Percentiles rank a stretch among this genome's conserved stretches.
Conservation (phyloP, 2,888 invertebrate genomes). For the Lumbricus terrestris region DNA sequence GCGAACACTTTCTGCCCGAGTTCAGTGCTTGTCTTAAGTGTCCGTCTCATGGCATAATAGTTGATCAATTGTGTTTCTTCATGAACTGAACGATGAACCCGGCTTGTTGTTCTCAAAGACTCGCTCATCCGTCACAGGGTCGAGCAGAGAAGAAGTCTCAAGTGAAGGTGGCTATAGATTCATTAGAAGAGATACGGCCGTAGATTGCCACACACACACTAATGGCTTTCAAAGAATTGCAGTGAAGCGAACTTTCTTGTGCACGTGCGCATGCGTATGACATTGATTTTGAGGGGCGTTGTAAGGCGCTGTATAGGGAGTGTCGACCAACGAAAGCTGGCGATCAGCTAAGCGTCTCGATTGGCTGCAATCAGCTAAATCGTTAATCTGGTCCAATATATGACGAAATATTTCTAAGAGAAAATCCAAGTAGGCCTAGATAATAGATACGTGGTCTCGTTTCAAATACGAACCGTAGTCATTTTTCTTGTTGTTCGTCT, state of each 20-base stretch:
- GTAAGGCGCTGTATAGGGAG: background rate
- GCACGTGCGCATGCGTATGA: background rate
- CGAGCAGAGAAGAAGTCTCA: background rate
- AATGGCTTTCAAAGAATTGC: background rate
- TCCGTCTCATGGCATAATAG: too few species aligned
- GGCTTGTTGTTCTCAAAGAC: background rate
- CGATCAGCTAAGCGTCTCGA: background rate
- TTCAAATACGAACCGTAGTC: background rate
- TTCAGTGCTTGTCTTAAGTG: too few species aligned
- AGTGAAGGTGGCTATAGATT: background rate
- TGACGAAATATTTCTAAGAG: background rate
- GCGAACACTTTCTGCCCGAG: too few species aligned
- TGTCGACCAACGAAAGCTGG: background rate
- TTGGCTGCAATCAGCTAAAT: background rate
- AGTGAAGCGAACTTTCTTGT: background rate
- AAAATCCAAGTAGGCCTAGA: background rate
- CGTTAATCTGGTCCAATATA: background rate
- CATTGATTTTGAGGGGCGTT: background rate
- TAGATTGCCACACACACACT: background rate
- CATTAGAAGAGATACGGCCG: background rate
- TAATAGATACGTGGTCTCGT: background rate
- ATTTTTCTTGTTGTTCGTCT: background rate
- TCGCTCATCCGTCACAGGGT: background rate
- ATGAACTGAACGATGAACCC: too few species aligned
- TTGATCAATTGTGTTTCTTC: too few species aligned